phyloP scores from a whole-genome alignment of 2,113 vertebrate species.

The Sphaerodactylus townsendi region DNA sequence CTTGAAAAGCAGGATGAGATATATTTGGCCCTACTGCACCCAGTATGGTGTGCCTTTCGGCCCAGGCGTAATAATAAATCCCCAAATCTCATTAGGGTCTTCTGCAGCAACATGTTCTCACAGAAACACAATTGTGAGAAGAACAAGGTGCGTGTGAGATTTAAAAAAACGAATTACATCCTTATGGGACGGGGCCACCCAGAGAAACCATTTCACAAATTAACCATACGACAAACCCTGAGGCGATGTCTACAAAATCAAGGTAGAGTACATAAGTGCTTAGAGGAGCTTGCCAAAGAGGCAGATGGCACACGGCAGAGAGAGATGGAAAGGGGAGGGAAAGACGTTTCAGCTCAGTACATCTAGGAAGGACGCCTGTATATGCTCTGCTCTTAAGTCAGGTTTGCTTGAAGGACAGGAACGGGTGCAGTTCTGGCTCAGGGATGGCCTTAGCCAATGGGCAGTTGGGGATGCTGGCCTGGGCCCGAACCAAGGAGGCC shows the following conservation, averaged over 20 bases:
- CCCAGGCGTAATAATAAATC: not conserved
- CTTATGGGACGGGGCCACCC: not conserved
- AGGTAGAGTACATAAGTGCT: not conserved
- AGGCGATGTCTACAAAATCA: conserved; percentile 9
- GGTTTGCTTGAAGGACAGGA: not conserved
- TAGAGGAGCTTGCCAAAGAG: not conserved
- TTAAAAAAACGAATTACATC: not conserved
- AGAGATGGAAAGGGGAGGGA: not conserved
- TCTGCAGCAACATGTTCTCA: not conserved
- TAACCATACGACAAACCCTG: not conserved
- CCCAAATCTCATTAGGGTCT: not conserved
- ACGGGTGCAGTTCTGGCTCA: no score
- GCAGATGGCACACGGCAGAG: not conserved
- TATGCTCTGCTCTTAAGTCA: not conserved
- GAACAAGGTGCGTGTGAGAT: not conserved
- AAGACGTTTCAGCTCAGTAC: no score
- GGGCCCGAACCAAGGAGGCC: no score
- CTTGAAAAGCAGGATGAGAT: not conserved
- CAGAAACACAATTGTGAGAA: not conserved
- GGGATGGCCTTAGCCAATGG: no score
- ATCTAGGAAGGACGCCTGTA: not conserved
- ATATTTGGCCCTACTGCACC: not conserved
- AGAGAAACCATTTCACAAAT: fast-evolving
- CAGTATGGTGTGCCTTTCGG: not conserved
- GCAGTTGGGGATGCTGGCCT: no score